Evolutionary conservation across 1,140 invertebrate genomes (phyloP).

Genomic region (Conopomorpha cramerella): DNA sequence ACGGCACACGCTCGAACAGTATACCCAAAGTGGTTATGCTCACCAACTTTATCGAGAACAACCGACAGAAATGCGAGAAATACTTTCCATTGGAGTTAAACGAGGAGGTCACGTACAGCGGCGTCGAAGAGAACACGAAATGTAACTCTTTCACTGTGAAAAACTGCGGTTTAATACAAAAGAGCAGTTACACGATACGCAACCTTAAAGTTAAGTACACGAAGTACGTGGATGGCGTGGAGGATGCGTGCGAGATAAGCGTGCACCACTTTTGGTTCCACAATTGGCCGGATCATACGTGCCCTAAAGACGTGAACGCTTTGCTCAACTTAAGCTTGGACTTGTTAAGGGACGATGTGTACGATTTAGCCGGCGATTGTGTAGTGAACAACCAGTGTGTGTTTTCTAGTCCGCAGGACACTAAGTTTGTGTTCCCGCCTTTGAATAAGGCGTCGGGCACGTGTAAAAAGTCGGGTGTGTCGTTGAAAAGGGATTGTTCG

Average conservation of each 20-base stretch:
- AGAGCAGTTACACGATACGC: constrained; percentile 69
- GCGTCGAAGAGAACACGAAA: too few species aligned
- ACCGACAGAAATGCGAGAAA: constrained; percentile 83
- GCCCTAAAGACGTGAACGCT: constrained; percentile 63
- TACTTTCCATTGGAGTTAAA: constrained; percentile 78
- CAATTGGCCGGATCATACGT: constrained; percentile 72
- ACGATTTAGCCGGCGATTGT: constrained; percentile 24
- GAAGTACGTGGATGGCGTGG: constrained; percentile 16
- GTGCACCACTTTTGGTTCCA: constrained; percentile 71
- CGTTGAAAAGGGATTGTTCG: constrained; percentile 24
- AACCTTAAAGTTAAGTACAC: constrained; percentile 53
- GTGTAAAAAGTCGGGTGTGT: constrained; percentile 25
- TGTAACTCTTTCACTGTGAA: constrained; percentile 69
- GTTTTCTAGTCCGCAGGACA: constrained; percentile 26
- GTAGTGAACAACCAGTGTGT: constrained; percentile 23
- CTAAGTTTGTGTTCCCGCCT: constrained; percentile 42
- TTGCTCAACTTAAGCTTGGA: constrained; percentile 66
- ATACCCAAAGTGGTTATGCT: constrained; percentile 87
- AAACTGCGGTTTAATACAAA: constrained; percentile 61
- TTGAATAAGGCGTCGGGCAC: constrained; percentile 17
- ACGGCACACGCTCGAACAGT: constrained; percentile 6
- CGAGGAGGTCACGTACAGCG: constrained; percentile 52
- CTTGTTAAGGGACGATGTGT: constrained; percentile 43
- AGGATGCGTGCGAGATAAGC: constrained; percentile 18
- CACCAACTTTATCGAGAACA: constrained; percentile 82